Base-by-base conservation (phyloP, 2,888 invertebrate species). In the Frankliniella fusca region DNA sequence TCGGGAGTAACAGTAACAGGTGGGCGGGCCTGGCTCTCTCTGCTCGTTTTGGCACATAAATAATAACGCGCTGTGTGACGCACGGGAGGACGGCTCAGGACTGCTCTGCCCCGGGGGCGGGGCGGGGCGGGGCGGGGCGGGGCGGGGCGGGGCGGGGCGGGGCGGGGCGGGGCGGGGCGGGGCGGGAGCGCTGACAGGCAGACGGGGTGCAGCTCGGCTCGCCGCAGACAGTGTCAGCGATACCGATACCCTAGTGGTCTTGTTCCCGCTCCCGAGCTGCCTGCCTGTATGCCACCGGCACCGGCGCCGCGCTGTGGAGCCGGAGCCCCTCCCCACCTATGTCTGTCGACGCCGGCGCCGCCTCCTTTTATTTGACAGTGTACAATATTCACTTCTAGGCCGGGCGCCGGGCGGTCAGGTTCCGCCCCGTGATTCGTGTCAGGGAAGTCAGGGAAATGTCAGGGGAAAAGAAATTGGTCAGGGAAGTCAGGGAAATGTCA, bases 371-470 rank as follows among this genome's bases (percentile, higher is more conserved):
- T 18, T 18, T 54, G 61, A n/a, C 61, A 20, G 61, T n/a, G 20
- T 61, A 18, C 11, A 18, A 18, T 20, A 11, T n/a, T 7, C 20
- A n/a, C 61, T 18, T 1, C 61, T 7, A 18, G 15, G 61, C 61
- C 20, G 15, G 54, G 61, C n/a, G 12, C 3, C 7, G 54, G 7
- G 70, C 23, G 8, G 12, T 12, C 70, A 27, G 23, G 70, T 76
- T 76, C 70, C 70, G 70, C 70, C 27, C 70, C 70, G 70, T 76
- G 70, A 76, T 76, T 76, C 70, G 70, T 76, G 70, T 76, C 70
- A 76, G 27, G 70, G n/a, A n/a, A n/a, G n/a, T n/a, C n/a, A n/a
- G n/a, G n/a, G n/a, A n/a, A n/a, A n/a, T n/a, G n/a, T n/a, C n/a
- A n/a, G n/a, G n/a, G n/a, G n/a, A n/a, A n/a, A n/a, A n/a, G n/a